Conservation (phyloP, 2,888 invertebrate species). For the Argyresthia goedartella region DNA sequence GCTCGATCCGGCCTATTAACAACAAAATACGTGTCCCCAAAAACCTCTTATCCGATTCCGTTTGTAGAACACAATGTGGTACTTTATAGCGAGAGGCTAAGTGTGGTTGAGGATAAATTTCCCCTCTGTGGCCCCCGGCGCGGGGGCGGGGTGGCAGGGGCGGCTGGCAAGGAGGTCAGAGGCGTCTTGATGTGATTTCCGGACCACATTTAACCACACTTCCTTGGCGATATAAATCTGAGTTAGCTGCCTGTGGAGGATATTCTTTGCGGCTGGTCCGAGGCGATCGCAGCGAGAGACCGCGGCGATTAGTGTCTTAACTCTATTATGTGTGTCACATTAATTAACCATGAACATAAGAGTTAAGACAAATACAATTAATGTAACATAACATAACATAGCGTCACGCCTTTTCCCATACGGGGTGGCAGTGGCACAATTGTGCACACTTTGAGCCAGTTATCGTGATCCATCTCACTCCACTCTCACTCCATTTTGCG, state of each 20-base stretch:
- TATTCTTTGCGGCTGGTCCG: constrained; percentile 2
- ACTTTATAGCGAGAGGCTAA: constrained; percentile 5
- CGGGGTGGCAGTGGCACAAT: too few species aligned
- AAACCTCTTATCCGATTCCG: constrained; percentile 6
- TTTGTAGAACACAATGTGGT: constrained; percentile 7
- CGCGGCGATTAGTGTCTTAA: background rate
- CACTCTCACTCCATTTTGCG: too few species aligned
- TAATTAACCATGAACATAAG: too few species aligned
- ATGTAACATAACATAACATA: too few species aligned
- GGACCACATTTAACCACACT: constrained; percentile 49
- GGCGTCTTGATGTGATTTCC: constrained; percentile 60
- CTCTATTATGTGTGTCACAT: too few species aligned
- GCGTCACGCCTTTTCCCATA: too few species aligned
- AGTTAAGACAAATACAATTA: too few species aligned
- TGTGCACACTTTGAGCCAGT: too few species aligned
- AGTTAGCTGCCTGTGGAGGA: constrained; percentile 31
- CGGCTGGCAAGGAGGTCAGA: constrained; percentile 37
- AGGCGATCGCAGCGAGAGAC: background rate
- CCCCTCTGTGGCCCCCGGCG: constrained; percentile 14
- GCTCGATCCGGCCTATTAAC: constrained; percentile 2
- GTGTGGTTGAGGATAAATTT: constrained; percentile 23
- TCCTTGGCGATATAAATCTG: constrained; percentile 52
- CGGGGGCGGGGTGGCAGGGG: constrained; percentile 21
- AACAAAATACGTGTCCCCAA: constrained; percentile 4
- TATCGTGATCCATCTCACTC: too few species aligned